Evolutionary conservation across 2,113 vertebrate genomes (phyloP), one percentile per base, ranked within the genome.

Genomic region (Sterna hirundo): DNA sequence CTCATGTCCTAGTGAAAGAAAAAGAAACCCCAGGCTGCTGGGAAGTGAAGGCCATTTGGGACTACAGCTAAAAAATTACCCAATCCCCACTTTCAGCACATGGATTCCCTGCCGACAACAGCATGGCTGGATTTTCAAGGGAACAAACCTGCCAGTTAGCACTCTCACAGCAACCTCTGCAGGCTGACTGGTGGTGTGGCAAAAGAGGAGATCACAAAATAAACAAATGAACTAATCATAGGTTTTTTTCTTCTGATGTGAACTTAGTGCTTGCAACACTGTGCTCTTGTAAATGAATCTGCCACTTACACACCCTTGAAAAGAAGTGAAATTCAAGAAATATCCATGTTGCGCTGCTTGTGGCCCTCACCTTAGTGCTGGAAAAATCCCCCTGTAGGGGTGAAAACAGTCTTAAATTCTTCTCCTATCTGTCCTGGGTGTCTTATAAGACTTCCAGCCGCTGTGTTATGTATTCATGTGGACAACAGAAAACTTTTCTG

Each of bases 91-190:
- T 44, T 79, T 25, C 8, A 22, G 55, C 22, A 75, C 16, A 10
- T 9, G 16, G 51, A 64, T 72, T 92, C 46, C 6, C 22, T 5
- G 6, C 29, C 19, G 42, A 23, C 21, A 66, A 7, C 0, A 0
- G 6, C 14, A 57, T 26, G 30, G 20, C 7, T 85, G 49, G 27
- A 47, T 82, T 87, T 65, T 66, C 27, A 23, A 30, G 79, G 25
- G 20, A 85, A 17, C 12, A 27, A 13, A 36, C 6, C 15, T 46
- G 36, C 10, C 34, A 78, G 26, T 12, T 60, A 91, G 27, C 42
- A 76, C 15, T 51, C 5, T 62, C n/a, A 58, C 14, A 64, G 42
- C 38, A 46, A 55, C n/a, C 5, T 66, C 36, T 74, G 15, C 34
- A 54, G 20, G 15, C 8, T 78, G 49, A 66, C 3, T 44, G n/a